phyloP scores from a whole-genome alignment of 2,113 vertebrate genomes.

The Cheilinus undulatus region DNA sequence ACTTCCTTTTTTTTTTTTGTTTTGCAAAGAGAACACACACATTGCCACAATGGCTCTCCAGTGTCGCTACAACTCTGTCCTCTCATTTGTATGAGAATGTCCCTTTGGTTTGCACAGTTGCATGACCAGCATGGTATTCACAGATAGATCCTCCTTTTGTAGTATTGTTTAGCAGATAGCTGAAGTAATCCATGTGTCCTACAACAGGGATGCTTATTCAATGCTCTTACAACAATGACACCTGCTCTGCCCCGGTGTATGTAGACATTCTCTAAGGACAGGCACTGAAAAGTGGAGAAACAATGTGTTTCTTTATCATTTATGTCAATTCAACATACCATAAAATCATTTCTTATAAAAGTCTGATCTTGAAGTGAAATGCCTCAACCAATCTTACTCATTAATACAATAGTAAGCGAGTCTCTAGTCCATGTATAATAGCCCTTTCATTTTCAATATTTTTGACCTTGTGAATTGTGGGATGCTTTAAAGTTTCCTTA shows the following conservation, averaged over 20 bases:
- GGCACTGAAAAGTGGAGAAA: not conserved
- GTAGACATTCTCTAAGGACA: not conserved
- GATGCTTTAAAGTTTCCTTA: too few relatives aligned
- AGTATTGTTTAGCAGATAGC: constrained; percentile 14
- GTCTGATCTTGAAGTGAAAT: too few relatives aligned
- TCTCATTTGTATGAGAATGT: constrained; percentile 6
- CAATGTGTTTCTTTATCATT: not conserved
- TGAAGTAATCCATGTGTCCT: constrained; percentile 1
- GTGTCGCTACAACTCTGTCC: not conserved
- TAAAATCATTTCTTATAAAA: too few relatives aligned
- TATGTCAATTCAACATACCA: too few relatives aligned
- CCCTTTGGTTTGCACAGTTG: constrained; percentile 27
- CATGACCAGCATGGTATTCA: constrained; percentile 9
- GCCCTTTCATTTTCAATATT: too few relatives aligned
- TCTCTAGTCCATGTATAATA: too few relatives aligned
- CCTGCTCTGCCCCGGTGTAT: not conserved
- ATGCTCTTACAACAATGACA: constrained; percentile 27
- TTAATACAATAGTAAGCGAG: too few relatives aligned
- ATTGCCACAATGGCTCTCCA: not conserved
- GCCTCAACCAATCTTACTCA: too few relatives aligned
- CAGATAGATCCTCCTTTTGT: constrained; percentile 16
- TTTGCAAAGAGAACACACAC: not conserved
- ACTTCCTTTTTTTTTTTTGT: too few relatives aligned
- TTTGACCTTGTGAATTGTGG: too few relatives aligned
- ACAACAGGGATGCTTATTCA: constrained; percentile 21